Percentiles rank a stretch among this genome's conserved stretches.
Evolutionary conservation across 2,797 vertebrate genomes (phyloP).

Genomic region (Otolemur crassicaudatus): DNA sequence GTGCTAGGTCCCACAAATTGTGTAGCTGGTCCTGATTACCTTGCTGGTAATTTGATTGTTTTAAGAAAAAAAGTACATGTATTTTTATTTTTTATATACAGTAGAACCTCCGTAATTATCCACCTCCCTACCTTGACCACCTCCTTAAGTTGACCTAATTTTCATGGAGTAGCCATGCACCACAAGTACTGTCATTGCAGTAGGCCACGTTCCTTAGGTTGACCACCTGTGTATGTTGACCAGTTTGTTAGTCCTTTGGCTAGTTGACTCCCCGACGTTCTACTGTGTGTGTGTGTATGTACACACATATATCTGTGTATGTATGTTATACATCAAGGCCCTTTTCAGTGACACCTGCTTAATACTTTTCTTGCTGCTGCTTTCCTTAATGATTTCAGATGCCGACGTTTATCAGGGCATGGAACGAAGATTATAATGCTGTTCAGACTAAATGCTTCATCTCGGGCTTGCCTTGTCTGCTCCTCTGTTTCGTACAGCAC

Average conservation of each 20-base stretch:
- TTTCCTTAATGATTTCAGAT: constrained; percentile 35
- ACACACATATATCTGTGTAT: too few relatives aligned
- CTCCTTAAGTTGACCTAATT: too few relatives aligned
- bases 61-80: neutral
- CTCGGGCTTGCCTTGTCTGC: neutral
- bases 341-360: neutral
- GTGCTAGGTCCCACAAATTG: neutral
- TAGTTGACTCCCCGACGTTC: too few relatives aligned
- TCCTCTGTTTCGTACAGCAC: fast-evolving
- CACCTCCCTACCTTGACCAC: too few relatives aligned
- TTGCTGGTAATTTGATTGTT: neutral
- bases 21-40: neutral
- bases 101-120: too few relatives aligned
- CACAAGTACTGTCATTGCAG: too few relatives aligned
- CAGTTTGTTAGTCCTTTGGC: too few relatives aligned
- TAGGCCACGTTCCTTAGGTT: too few relatives aligned
- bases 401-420: neutral
- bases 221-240: too few relatives aligned
- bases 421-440: neutral
- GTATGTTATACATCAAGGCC: neutral
- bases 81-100: neutral
- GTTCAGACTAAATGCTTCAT: neutral
- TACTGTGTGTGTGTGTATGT: neutral
- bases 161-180: too few relatives aligned
- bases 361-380: neutral